phyloP scores from a whole-genome alignment of 2,888 invertebrate species.

The Eristalinus sepulchralis region DNA sequence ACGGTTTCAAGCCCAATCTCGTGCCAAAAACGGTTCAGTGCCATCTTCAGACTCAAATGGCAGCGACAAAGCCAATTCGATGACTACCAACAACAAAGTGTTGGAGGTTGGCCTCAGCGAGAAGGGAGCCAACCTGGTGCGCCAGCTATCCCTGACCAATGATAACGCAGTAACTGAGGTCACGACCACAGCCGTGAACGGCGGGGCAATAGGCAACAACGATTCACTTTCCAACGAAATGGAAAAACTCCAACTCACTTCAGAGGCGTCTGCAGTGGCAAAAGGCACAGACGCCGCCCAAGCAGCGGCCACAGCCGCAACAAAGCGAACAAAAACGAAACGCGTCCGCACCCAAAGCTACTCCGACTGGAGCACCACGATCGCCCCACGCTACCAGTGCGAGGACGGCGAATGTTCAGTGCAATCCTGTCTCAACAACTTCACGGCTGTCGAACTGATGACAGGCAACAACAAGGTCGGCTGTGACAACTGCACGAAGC shows the following conservation, averaged over 20 bases:
- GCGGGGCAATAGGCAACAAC: constrained; percentile 61
- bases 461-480: constrained; percentile 96
- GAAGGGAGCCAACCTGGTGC: constrained; percentile 77
- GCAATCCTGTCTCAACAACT: constrained; percentile 94
- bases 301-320: constrained; percentile 45
- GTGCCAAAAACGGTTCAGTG: constrained; percentile 2
- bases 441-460: constrained; percentile 94
- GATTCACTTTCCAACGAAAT: constrained; percentile 72
- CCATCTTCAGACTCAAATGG: constrained; percentile 72
- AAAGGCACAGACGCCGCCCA: background rate
- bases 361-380: constrained; percentile 82
- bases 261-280: constrained; percentile 21
- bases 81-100: constrained; percentile 74
- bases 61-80: constrained; percentile 47
- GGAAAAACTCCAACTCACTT: constrained; percentile 66
- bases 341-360: constrained; percentile 79
- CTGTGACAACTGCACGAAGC: constrained; percentile 93
- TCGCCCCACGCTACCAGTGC: constrained; percentile 86
- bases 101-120: constrained; percentile 78
- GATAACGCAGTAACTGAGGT: background rate
- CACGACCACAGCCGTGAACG: constrained; percentile 54
- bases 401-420: constrained; percentile 92
- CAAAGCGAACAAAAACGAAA: constrained; percentile 70
- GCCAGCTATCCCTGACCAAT: constrained; percentile 74
- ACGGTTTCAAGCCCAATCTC: constrained; percentile 26